phyloP scores from a whole-genome alignment of 2,888 invertebrate species.

The Caenorhabditis sp. region DNA sequence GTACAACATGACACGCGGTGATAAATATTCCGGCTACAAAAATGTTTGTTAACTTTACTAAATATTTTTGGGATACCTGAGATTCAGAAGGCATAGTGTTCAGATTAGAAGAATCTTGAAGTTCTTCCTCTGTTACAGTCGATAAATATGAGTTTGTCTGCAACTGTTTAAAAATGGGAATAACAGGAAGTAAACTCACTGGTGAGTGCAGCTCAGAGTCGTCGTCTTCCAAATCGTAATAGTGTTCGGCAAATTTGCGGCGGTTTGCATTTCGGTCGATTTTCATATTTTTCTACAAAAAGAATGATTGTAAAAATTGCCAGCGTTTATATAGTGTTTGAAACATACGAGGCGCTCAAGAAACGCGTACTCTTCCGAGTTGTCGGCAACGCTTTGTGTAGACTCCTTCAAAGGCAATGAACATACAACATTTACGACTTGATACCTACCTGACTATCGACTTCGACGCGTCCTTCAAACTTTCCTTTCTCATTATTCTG shows the following conservation, averaged over 20 bases:
- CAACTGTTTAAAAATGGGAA: not conserved
- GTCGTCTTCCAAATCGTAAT: slow-evolving; percentile 39
- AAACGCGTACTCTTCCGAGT: slow-evolving; percentile 43
- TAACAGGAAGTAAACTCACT: slow-evolving; percentile 5
- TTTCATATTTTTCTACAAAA: slow-evolving; percentile 38
- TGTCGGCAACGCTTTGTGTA: slow-evolving; percentile 48
- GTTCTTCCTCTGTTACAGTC: slow-evolving; percentile 44
- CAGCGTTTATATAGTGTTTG: not conserved
- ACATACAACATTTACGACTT: slow-evolving; percentile 36
- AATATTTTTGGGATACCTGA: not conserved
- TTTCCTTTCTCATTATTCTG: slow-evolving; percentile 8
- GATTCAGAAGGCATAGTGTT: slow-evolving; percentile 9
- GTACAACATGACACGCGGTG: slow-evolving; percentile 38
- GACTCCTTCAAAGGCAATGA: slow-evolving; percentile 50
- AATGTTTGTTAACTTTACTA: not conserved
- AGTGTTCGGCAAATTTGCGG: slow-evolving; percentile 39
- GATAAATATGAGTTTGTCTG: slow-evolving; percentile 36
- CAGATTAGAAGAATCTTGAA: slow-evolving; percentile 9
- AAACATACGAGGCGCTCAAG: slow-evolving; percentile 41
- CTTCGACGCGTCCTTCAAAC: slow-evolving; percentile 35
- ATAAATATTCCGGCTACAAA: slow-evolving; percentile 17
- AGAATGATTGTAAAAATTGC: not conserved
- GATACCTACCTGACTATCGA: slow-evolving; percentile 37
- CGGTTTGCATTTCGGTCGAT: slow-evolving; percentile 42
- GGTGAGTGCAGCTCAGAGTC: slow-evolving; percentile 41